Evolutionary conservation across 2,888 invertebrate species (phyloP).

Genomic region (Acronicta alni): DNA sequence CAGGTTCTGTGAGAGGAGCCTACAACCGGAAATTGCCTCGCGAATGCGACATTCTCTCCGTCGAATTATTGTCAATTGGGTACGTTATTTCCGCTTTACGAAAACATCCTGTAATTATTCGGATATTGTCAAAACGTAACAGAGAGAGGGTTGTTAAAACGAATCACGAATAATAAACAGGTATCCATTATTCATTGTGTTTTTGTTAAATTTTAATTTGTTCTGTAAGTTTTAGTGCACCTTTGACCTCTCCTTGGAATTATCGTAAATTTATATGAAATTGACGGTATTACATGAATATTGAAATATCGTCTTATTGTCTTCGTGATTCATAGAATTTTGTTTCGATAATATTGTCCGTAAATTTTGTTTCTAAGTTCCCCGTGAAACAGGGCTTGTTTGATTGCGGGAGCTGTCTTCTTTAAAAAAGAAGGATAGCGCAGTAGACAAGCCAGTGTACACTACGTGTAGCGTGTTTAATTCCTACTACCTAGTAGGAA

Average conservation of each 20-base stretch:
- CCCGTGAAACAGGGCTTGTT: too few species aligned
- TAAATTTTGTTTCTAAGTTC: too few species aligned
- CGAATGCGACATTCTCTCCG: slow-evolving; percentile 79
- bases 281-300: too few species aligned
- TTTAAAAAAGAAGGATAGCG: too few species aligned
- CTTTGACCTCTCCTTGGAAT: background rate
- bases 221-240: slow-evolving; percentile 6
- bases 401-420: too few species aligned
- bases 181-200: slow-evolving; percentile 32
- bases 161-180: slow-evolving; percentile 67
- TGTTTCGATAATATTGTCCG: too few species aligned
- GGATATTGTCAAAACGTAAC: slow-evolving; percentile 78
- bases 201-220: slow-evolving; percentile 40
- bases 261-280: background rate
- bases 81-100: slow-evolving; percentile 82
- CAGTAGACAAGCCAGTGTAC: too few species aligned
- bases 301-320: too few species aligned
- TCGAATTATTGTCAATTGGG: slow-evolving; percentile 81
- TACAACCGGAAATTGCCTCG: slow-evolving; percentile 80
- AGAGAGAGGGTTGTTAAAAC: slow-evolving; percentile 68
- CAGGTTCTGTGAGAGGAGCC: slow-evolving; percentile 58
- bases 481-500: too few species aligned
- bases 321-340: too few species aligned
- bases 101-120: slow-evolving; percentile 83
- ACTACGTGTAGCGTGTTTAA: too few species aligned